phyloP scores from a whole-genome alignment of 2,113 vertebrate genomes.

The Okapia johnstoni region DNA sequence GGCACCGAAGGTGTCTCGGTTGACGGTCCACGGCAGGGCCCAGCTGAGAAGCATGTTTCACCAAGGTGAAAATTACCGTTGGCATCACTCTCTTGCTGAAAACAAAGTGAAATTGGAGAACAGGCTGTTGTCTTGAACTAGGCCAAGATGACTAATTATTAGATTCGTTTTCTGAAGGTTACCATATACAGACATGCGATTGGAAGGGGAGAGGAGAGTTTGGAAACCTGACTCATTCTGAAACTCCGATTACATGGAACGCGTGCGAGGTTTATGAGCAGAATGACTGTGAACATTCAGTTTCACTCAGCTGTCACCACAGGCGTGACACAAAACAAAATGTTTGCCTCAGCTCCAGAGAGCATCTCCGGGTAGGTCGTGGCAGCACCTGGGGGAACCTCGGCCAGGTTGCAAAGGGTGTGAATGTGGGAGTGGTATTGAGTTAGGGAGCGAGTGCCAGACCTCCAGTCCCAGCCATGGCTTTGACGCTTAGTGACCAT shows the following conservation, averaged over 20 bases:
- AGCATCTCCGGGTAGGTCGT: neutral
- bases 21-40: neutral
- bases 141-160: slow-evolving; percentile 85
- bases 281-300: slow-evolving; percentile 81
- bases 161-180: slow-evolving; percentile 84
- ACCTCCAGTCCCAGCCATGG: neutral
- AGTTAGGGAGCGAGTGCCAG: neutral
- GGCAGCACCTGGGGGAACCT: neutral
- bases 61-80: slow-evolving; percentile 63
- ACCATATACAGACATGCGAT: slow-evolving; percentile 79
- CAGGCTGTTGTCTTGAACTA: slow-evolving; percentile 80
- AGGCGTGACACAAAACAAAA: slow-evolving; percentile 74
- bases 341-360: slow-evolving; percentile 3
- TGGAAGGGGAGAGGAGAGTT: slow-evolving; percentile 67
- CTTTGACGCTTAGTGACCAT: neutral
- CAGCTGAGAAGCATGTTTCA: neutral
- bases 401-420: neutral
- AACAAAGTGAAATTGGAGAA: slow-evolving; percentile 77
- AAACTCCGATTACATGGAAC: slow-evolving; percentile 79
- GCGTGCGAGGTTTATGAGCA: slow-evolving; percentile 75
- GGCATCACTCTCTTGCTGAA: slow-evolving; percentile 72
- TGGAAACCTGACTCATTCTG: slow-evolving; percentile 84
- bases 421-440: neutral
- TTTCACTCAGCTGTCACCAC: slow-evolving; percentile 78
- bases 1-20: neutral